A percentile compares a stretch with the other conserved stretches of the same genome.
These are phyloP conservation scores for Micropoecilia bifurca DNA, from an alignment of 2,797 vertebrate species.

Conservation along the genomic window DNA sequence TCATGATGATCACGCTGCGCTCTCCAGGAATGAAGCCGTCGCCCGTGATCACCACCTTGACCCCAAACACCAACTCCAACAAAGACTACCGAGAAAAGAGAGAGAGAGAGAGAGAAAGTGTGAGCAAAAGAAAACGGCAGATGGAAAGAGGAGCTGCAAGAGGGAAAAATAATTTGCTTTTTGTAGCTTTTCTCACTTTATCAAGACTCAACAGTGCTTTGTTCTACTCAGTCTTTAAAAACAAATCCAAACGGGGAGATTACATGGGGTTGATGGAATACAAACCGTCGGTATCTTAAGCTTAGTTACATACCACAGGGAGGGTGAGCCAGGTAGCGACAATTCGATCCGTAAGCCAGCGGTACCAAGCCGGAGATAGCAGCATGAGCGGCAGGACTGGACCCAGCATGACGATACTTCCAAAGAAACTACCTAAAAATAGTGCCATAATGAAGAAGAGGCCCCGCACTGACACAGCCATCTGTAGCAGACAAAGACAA, in stretches of 20 bases:
- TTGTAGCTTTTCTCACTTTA: not conserved
- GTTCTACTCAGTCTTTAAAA: not conserved
- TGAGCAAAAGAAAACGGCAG: not conserved
- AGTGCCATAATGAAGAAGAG: conserved; percentile 91
- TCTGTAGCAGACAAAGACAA: conserved; percentile 59
- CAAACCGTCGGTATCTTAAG: conserved; percentile 15
- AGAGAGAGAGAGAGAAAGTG: not conserved
- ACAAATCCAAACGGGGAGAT: conserved; percentile 24
- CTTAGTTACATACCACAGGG: conserved; percentile 89
- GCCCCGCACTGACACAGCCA: conserved; percentile 90
- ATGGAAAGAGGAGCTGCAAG: not conserved
- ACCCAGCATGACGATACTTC: conserved; percentile 94
- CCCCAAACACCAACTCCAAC: conserved; percentile 94
- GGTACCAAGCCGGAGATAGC: conserved; percentile 92
- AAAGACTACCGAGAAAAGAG: conserved; percentile 82
- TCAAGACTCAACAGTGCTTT: not conserved
- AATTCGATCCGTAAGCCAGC: conserved; percentile 93
- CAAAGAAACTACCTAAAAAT: conserved; percentile 94
- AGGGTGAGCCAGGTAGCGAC: conserved; percentile 97
- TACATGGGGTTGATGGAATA: conserved; percentile 12
- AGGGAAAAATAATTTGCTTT: not conserved
- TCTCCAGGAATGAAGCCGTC: conserved; percentile 97
- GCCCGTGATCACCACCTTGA: conserved; percentile 96
- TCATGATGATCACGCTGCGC: conserved; percentile 98
- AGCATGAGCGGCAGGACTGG: conserved; percentile 94